Base-by-base conservation (phyloP, 2,888 invertebrate species). In the Hypercompe scribonia region DNA sequence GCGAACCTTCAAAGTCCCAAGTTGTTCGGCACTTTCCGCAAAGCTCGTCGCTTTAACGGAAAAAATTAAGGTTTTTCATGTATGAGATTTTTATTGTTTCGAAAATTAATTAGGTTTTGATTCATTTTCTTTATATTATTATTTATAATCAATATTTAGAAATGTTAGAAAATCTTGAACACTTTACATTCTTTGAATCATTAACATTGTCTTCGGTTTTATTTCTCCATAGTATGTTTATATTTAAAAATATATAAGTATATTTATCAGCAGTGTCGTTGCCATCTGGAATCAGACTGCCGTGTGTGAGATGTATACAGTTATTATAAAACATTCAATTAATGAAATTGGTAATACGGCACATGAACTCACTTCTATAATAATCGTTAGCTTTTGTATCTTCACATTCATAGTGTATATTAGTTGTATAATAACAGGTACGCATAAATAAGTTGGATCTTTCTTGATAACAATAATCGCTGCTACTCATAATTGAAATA, bases 1-100 rank as follows among this genome's bases (percentile, higher is more conserved):
- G 86, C 86, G 86, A 89, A 89, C 90, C 90, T 90, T 92, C 90
- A 89, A 91, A 92, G 91, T 89, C 84, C 88, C 87, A 88, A 91
- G 89, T 90, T 90, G 87, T 86, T 87, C 86, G 80, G 89, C 86
- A 88, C 89, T 89, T 89, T 88, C 87, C 85, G 82, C 74, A 82
- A 84, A 84, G 84, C 81, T 78, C 78, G 84, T 80, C 83, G 86
- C 83, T 87, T 87, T 86, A 83, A 83, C 75, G 31, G 42, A 61
- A 31, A 69, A 68, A 68, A 42, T 24, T 61, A 81, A 84, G 65
- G 18, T 75, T 78, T 77, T 66, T n/a, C 68, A 18, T 33, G 39
- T 18, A 39, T 70, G 33, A 54, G n/a, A n/a, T n/a, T 63, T 70
- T 64, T 33, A 50, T 24, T 36, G 36, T 36, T 36, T 8, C n/a